Evolutionary conservation across 2,797 vertebrate genomes (phyloP), one percentile per base, ranked within the genome.

Genomic region (Myoxocephalus aenaeus): DNA sequence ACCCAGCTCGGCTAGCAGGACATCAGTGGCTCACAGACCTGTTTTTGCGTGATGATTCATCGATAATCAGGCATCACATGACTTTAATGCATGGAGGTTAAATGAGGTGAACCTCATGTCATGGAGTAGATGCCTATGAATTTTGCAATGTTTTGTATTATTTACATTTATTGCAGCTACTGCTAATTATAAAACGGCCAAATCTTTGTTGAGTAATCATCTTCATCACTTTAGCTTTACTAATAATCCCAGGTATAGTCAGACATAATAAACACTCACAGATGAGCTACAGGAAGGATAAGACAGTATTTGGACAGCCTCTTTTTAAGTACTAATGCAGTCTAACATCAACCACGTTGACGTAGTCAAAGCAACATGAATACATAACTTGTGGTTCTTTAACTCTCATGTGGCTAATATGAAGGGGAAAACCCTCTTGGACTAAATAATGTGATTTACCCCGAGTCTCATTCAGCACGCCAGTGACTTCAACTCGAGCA

Each of bases 401-500:
- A 36, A 14, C n/a, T 42, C 40, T 71, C n/a, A 20, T 69, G 18
- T 68, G 13, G 53, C 71, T 40, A 4, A 17, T 71, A 13, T 46
- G 62, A 54, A 54, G 65, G 50, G 53, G 32, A 38, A 50, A n/a
- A 50, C 8, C 5, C 8, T 51, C 22, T 12, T 13, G 7, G 11
- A 56, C 32, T 59, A 65, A 59, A 81, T 63, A 80, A 54, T 58
- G 51, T 71, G 77, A 70, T 77, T 76, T 75, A 53, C 7, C 27
- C 48, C 7, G 18, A 57, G 65, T 70, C 57, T 29, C 71, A 86
- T 74, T 77, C 54, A 72, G 25, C 79, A 79, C 53, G 59, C 25
- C 12, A 15, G 17, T 70, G 44, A 75, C 76, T 77, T 72, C 73
- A 14, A 69, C 48, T 89, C 68, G 75, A 91, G 83, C 88, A 87